Evolutionary conservation across 1,140 invertebrate species (phyloP).

Genomic region (Palaemon carinicauda): DNA sequence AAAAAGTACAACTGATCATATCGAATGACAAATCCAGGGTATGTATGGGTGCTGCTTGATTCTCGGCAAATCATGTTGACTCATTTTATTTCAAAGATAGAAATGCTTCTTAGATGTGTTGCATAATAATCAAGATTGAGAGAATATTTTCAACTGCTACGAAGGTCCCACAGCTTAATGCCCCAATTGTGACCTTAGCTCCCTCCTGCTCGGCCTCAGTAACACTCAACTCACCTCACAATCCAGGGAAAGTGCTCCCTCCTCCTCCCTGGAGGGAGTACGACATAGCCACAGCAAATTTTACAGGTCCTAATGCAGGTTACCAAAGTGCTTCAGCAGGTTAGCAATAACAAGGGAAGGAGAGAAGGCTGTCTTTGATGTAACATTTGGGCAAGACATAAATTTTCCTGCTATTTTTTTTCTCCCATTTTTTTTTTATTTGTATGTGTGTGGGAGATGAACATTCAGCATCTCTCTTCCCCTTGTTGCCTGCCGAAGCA

Average conservation of each 20-base stretch:
- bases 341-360: constrained; percentile 50
- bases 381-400: constrained; percentile 21
- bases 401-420: constrained; percentile 27
- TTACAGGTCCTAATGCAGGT: constrained; percentile 56
- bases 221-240: constrained; percentile 52
- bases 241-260: constrained; percentile 47
- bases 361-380: neutral
- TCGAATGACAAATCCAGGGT: constrained; percentile 51
- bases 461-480: constrained; percentile 6
- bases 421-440: constrained; percentile 27
- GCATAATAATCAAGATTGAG: constrained; percentile 17
- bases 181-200: neutral
- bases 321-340: constrained; percentile 46
- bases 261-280: constrained; percentile 40
- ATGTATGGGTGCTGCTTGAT: constrained; percentile 41
- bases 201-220: constrained; percentile 40
- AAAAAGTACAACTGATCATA: constrained; percentile 48
- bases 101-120: constrained; percentile 48
- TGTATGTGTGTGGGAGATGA: constrained; percentile 29
- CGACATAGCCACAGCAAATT: constrained; percentile 54
- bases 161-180: neutral
- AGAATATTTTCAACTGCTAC: neutral
- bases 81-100: constrained; percentile 30
- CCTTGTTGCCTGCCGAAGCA: constrained; percentile 47
- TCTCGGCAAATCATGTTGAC: constrained; percentile 52